These are phyloP conservation scores for Yponomeuta plumbellus DNA, from an alignment of 2,888 invertebrate species.

Conservation along the genomic window DNA sequence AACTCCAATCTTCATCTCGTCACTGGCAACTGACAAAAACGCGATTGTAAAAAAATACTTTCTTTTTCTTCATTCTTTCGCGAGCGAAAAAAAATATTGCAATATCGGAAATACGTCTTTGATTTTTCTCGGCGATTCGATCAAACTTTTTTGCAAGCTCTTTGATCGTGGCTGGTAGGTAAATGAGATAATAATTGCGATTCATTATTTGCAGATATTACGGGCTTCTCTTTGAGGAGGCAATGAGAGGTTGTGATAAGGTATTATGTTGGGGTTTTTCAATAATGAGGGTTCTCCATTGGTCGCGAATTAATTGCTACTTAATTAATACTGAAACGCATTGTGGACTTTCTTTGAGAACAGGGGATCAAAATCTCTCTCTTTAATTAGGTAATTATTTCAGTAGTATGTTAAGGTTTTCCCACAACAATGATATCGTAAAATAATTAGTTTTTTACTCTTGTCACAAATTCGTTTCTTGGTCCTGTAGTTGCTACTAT, in stretches of 20 bases:
- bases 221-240: constrained; percentile 43
- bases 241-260: constrained; percentile 25
- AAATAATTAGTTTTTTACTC: no score
- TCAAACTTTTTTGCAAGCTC: constrained; percentile 51
- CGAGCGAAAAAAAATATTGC: constrained; percentile 26
- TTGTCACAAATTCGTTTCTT: no score
- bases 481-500: no score
- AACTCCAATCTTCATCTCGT: constrained; percentile 42
- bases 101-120: constrained; percentile 4
- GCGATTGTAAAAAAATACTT: constrained; percentile 53
- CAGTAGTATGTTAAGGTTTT: no score
- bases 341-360: background rate
- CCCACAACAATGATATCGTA: no score
- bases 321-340: constrained; percentile 39
- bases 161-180: constrained; percentile 48
- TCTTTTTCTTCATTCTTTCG: constrained; percentile 30
- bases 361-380: background rate
- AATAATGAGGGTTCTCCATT: constrained; percentile 1
- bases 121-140: constrained; percentile 46
- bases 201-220: constrained; percentile 49
- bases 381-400: no score
- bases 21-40: constrained; percentile 57
- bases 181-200: constrained; percentile 65
- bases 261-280: constrained; percentile 29
- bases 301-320: constrained; percentile 38